Conservation (phyloP, 2,888 invertebrate species). For the Hydropsyche betteni region DNA sequence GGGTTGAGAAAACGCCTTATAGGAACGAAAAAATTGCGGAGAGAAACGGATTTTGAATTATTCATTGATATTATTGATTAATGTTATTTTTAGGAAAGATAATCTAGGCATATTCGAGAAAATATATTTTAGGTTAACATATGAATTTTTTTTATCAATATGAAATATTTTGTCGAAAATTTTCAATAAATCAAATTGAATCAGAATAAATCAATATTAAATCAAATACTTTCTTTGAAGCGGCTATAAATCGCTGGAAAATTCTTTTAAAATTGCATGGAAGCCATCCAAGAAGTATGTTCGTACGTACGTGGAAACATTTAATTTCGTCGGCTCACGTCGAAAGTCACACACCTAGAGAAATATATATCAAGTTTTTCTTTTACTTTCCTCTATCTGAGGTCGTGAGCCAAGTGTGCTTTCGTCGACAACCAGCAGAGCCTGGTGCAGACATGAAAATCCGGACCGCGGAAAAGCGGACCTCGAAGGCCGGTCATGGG, state of each 20-base stretch:
- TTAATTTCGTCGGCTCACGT: constrained; percentile 11
- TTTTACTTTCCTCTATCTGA: constrained; percentile 4
- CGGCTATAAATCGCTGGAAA: too few species aligned
- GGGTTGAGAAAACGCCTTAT: not conserved
- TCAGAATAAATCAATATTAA: too few species aligned
- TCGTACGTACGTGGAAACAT: constrained; percentile 3
- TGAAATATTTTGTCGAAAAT: too few species aligned
- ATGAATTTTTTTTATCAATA: too few species aligned
- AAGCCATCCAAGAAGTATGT: not conserved
- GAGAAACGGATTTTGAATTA: too few species aligned
- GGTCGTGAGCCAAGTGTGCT: not conserved
- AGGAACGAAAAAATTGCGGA: not conserved
- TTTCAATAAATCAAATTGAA: too few species aligned
- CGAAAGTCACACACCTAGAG: not conserved
- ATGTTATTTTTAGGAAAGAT: too few species aligned
- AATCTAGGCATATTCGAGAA: too few species aligned
- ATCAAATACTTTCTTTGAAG: too few species aligned
- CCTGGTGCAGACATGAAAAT: not conserved
- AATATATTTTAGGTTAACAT: too few species aligned
- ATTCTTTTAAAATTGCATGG: too few species aligned
- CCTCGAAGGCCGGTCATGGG: not conserved
- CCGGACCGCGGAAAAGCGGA: not conserved
- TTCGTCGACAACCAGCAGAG: not conserved
- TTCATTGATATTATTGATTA: too few species aligned
- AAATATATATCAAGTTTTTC: not conserved